These are phyloP conservation scores for Charaxes varanes DNA, from an alignment of 1,140 invertebrate genomes.

Conservation along the genomic window DNA sequence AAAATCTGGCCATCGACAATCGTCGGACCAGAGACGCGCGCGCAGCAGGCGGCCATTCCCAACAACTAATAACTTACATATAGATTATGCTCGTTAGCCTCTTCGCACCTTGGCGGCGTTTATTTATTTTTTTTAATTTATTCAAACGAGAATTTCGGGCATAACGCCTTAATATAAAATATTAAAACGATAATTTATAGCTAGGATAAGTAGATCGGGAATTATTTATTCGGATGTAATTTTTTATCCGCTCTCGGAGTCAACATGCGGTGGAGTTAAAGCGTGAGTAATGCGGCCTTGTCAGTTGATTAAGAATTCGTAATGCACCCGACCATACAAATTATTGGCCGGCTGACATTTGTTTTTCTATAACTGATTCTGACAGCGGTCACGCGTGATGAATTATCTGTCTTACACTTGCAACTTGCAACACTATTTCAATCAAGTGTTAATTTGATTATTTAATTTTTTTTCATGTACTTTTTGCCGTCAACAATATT, in stretches of 20 bases:
- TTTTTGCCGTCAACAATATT: too few relatives aligned
- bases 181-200: constrained; percentile 57
- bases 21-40: constrained; percentile 24
- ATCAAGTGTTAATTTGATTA: not conserved
- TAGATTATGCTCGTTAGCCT: constrained; percentile 66
- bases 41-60: constrained; percentile 44
- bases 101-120: constrained; percentile 63
- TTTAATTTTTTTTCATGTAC: not conserved
- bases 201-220: constrained; percentile 30
- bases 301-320: constrained; percentile 39
- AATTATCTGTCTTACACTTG: constrained; percentile 1
- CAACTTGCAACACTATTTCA: constrained; percentile 9
- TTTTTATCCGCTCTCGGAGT: constrained; percentile 8
- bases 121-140: constrained; percentile 33
- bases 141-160: constrained; percentile 48
- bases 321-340: constrained; percentile 6
- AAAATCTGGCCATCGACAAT: constrained; percentile 46
- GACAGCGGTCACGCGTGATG: constrained; percentile 24
- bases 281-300: constrained; percentile 33
- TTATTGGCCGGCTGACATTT: constrained; percentile 4
- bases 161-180: constrained; percentile 47
- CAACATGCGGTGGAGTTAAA: constrained; percentile 21
- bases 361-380: constrained; percentile 21
- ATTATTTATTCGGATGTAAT: constrained; percentile 12
- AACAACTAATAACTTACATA: constrained; percentile 64